Conservation (phyloP, 1,140 invertebrate genomes). For the Magallana ariakensis region DNA sequence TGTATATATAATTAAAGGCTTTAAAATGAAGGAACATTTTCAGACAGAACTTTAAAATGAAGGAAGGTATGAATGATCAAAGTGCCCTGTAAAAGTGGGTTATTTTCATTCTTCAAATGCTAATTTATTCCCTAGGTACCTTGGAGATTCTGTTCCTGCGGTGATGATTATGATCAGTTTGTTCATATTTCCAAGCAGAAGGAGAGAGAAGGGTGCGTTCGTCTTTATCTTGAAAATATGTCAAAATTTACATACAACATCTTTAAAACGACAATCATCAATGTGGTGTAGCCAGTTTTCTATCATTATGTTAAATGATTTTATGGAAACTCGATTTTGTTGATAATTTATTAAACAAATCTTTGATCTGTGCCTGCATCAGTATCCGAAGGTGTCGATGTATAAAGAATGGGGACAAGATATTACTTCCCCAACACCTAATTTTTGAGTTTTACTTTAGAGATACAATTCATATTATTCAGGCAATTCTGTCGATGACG, state of each 20-base stretch:
- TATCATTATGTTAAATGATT: neutral
- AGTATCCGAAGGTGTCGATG: neutral
- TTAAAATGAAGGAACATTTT: no score
- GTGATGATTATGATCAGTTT: conserved; percentile 66
- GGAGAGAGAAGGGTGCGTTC: conserved; percentile 39
- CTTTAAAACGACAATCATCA: neutral
- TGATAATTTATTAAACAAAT: neutral
- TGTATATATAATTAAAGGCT: no score
- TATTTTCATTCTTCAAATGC: no score
- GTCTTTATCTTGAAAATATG: neutral
- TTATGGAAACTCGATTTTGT: neutral
- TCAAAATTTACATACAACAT: neutral
- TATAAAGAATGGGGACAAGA: neutral
- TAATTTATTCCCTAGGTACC: conserved; percentile 69
- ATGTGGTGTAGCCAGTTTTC: neutral
- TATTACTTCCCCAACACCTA: no score
- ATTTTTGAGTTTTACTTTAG: no score
- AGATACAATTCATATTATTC: neutral
- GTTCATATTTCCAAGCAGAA: conserved; percentile 68
- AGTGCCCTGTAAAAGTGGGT: no score
- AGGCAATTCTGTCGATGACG: neutral
- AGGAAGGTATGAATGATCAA: no score
- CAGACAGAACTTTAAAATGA: no score
- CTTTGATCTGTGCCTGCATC: neutral
- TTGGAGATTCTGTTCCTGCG: conserved; percentile 74